These are phyloP conservation scores for Sepioteuthis lessoniana DNA, from an alignment of 2,888 invertebrate species.

Conservation along the genomic window DNA sequence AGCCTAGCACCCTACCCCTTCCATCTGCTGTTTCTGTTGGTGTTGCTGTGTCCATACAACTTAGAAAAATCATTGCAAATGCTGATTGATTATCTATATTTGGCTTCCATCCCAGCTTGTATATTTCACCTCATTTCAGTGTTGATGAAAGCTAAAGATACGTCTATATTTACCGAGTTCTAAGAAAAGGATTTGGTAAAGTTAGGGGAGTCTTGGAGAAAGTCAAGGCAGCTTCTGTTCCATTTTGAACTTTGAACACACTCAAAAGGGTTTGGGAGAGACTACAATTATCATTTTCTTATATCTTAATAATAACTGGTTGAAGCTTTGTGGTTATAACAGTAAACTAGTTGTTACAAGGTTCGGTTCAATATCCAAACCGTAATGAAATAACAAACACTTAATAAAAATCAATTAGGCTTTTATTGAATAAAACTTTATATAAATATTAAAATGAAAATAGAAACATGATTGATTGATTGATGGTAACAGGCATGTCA, in stretches of 20 bases:
- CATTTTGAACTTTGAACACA: background rate
- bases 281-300: too few relatives aligned
- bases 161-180: background rate
- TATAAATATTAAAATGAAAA: too few relatives aligned
- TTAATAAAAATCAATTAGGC: too few relatives aligned
- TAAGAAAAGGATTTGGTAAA: background rate
- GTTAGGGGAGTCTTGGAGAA: background rate
- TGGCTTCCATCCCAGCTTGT: background rate
- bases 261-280: too few relatives aligned
- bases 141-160: background rate
- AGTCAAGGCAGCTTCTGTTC: background rate
- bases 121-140: background rate
- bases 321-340: background rate
- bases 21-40: background rate
- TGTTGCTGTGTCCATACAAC: background rate
- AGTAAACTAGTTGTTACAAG: background rate
- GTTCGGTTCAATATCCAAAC: background rate
- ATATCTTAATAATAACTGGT: too few relatives aligned
- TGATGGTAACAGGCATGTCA: too few relatives aligned
- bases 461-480: too few relatives aligned
- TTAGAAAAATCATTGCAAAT: background rate
- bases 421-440: too few relatives aligned
- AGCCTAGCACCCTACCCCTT: background rate
- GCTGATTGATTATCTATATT: conserved; percentile 1
- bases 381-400: background rate